Base-by-base conservation (phyloP, 2,888 invertebrate genomes). In the Auanema freiburgensis region DNA sequence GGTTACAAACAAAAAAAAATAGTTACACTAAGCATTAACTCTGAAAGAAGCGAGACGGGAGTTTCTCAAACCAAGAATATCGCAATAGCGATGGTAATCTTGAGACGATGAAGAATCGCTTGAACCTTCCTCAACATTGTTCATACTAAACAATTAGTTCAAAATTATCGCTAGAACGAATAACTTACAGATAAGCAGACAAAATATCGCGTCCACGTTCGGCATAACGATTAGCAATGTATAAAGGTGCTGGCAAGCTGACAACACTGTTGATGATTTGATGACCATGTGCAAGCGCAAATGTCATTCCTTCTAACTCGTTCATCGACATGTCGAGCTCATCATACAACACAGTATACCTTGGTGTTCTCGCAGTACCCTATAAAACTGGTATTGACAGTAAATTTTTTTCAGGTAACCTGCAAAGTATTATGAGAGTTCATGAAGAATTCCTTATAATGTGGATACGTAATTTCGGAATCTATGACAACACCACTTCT, bases 311-410 rank as follows among this genome's bases (percentile, higher is more conserved):
- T 57, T 83, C 71, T 18, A 80, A 56, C 14, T 71, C 63, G 44
- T 76, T 71, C 72, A 78, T 65, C 5, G 63, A 18, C 14, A 71
- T 57, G 11, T 66, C 60, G n/a, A 51, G 55, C 25, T 81, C 79
- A 46, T 81, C 76, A 21, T 62, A 51, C 40, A 82, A 52, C 1
- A 83, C 71, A 0, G 79, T 78, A 67, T 83, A 83, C 1, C 73
- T 61, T 11, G 82, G 80, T 8, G 76, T 74, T 33, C 68, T 72
- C 8, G 79, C 80, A 1, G 77, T 73, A n/a, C 83, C 83, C 79
- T 82, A 57, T n/a, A 72, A 50, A 55, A 24, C 42, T 25, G 4
- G 49, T 33, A 57, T n/a, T 18, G 2, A 57, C n/a, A 12, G n/a
- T 6, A 18, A 46, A 33, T 3, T 33, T 33, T 33, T 8, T 5